Evolutionary conservation across 2,797 vertebrate species (phyloP).

Genomic region (Urosaurus nigricauda): DNA sequence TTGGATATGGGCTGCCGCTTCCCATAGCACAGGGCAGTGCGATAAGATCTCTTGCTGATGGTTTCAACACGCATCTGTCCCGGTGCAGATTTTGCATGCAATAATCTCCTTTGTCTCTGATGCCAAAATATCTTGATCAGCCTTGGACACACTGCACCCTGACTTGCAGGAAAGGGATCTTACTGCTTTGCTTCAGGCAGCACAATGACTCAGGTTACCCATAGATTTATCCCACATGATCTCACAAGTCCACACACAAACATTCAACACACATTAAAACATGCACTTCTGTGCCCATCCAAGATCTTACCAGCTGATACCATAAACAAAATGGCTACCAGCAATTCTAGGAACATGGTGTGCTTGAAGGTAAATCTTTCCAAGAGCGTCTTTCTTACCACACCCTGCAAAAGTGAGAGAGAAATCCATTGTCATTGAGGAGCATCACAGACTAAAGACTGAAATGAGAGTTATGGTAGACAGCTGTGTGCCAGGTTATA

Average conservation of each 20-base stretch:
- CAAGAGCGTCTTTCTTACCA: background rate
- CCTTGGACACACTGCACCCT: background rate
- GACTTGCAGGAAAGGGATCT: background rate
- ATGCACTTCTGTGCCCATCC: background rate
- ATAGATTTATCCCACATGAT: too few species aligned
- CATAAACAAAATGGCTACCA: background rate
- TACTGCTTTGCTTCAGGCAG: background rate
- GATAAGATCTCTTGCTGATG: too few species aligned
- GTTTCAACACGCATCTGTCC: too few species aligned
- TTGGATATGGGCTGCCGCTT: too few species aligned
- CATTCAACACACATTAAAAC: background rate
- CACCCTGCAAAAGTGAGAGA: background rate
- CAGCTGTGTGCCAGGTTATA: background rate
- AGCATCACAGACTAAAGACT: background rate
- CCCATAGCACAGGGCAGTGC: too few species aligned
- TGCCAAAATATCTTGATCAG: background rate
- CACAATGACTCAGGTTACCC: background rate
- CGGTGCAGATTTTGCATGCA: too few species aligned
- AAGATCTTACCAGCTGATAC: constrained; percentile 27
- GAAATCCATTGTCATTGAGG: background rate
- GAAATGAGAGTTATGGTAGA: background rate
- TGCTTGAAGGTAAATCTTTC: background rate
- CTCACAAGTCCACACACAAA: too few species aligned
- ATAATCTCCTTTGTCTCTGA: background rate
- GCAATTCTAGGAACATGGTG: background rate